These are phyloP conservation scores for Luidia sarsii DNA, from an alignment of 53 echinoderm and acorn worm genomes.

Conservation along the genomic window DNA sequence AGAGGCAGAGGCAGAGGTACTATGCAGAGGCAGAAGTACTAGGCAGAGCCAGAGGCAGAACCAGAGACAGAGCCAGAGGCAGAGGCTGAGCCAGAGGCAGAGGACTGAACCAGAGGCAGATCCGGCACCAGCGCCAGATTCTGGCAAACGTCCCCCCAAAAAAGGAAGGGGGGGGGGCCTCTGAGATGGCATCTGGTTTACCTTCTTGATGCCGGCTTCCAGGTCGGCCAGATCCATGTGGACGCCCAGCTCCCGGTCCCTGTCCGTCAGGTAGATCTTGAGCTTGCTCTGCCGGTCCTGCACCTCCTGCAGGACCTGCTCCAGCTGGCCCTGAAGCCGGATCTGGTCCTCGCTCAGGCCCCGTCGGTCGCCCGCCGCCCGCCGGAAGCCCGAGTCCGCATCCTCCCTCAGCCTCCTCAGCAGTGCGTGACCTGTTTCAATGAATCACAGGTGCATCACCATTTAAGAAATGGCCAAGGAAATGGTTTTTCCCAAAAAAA, in stretches of 20 bases:
- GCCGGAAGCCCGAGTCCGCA: slow-evolving; percentile 77
- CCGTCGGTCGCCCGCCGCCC: slow-evolving; percentile 57
- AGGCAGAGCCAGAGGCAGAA: no score
- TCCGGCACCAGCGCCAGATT: no score
- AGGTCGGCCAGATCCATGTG: slow-evolving; percentile 80
- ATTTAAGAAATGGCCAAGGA: no score
- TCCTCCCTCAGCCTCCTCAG: slow-evolving; percentile 78
- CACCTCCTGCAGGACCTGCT: slow-evolving; percentile 64
- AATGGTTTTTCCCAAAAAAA: background rate
- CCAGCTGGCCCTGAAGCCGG: slow-evolving; percentile 69
- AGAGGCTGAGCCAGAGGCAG: no score
- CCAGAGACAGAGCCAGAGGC: no score
- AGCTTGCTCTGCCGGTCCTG: slow-evolving; percentile 86
- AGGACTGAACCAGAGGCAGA: no score
- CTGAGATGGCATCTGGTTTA: no score
- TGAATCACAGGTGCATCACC: background rate
- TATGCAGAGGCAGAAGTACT: no score
- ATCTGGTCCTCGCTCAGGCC: slow-evolving; percentile 76
- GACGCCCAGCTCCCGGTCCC: slow-evolving; percentile 77
- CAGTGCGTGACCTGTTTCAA: slow-evolving; percentile 71
- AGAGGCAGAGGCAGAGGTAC: no score
- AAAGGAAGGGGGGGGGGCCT: no score
- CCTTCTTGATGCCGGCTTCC: slow-evolving; percentile 90
- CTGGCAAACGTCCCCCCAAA: no score
- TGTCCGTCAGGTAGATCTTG: slow-evolving; percentile 79